A percentile compares a stretch with the other conserved stretches of the same genome.
These are phyloP conservation scores for Acronicta aceris DNA, from an alignment of 2,888 invertebrate genomes.

Conservation along the genomic window DNA sequence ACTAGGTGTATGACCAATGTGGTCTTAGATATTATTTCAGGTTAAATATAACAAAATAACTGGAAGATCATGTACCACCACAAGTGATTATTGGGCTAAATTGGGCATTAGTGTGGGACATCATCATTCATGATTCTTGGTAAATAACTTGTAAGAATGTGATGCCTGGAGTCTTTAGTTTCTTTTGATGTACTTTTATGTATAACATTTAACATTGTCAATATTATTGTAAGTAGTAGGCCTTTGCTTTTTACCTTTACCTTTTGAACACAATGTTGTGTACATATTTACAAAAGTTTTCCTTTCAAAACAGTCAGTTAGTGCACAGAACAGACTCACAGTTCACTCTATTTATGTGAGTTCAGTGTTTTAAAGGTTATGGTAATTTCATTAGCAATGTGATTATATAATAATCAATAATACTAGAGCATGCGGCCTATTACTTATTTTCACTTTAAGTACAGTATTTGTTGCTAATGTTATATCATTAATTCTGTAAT, in stretches of 20 bases:
- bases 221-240: slow-evolving; percentile 53
- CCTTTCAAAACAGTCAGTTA: not conserved
- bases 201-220: slow-evolving; percentile 53
- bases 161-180: slow-evolving; percentile 57
- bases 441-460: slow-evolving; percentile 55
- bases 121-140: slow-evolving; percentile 69
- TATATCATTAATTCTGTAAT: slow-evolving; percentile 60
- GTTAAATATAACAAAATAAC: slow-evolving; percentile 69
- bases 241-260: slow-evolving; percentile 37
- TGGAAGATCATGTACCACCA: slow-evolving; percentile 77
- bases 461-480: slow-evolving; percentile 54
- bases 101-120: slow-evolving; percentile 80
- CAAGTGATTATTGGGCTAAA: slow-evolving; percentile 80
- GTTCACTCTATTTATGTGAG: not conserved
- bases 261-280: slow-evolving; percentile 22
- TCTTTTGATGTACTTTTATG: slow-evolving; percentile 39
- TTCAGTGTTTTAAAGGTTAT: slow-evolving; percentile 29
- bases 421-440: slow-evolving; percentile 45
- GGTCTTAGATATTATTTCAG: slow-evolving; percentile 82
- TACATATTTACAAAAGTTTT: not conserved
- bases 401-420: slow-evolving; percentile 24
- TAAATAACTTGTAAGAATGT: slow-evolving; percentile 73
- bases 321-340: too few relatives aligned
- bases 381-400: slow-evolving; percentile 19
- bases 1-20: slow-evolving; percentile 65